phyloP scores from a whole-genome alignment of 92 coral and sea anemone species.

The Phenganax marumi region DNA sequence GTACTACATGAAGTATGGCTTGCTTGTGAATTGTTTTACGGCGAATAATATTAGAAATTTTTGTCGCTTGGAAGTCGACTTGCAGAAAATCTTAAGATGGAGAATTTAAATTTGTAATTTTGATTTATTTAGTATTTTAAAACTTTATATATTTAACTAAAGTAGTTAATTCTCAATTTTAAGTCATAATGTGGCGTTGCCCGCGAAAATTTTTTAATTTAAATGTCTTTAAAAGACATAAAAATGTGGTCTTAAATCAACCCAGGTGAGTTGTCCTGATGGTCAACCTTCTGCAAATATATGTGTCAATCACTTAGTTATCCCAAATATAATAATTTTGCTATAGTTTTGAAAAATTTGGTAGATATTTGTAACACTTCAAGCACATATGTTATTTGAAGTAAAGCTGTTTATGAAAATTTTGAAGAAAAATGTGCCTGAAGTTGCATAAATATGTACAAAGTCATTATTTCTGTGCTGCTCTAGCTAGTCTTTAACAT shows the following conservation, averaged over 20 bases:
- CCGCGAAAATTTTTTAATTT: background rate
- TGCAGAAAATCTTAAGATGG: background rate
- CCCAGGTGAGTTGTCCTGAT: background rate
- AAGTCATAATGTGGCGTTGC: constrained; percentile 28
- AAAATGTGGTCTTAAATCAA: background rate
- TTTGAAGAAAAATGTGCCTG: too few relatives aligned
- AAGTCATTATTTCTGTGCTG: too few relatives aligned
- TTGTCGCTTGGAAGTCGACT: background rate
- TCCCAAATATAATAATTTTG: too few relatives aligned
- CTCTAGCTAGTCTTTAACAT: too few relatives aligned
- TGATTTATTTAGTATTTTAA: background rate
- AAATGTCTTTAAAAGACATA: constrained; percentile 3
- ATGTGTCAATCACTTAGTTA: too few relatives aligned
- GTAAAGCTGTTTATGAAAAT: too few relatives aligned
- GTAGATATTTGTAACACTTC: too few relatives aligned
- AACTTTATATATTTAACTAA: background rate
- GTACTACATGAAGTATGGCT: background rate
- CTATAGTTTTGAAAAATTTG: too few relatives aligned
- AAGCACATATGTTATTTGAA: too few relatives aligned
- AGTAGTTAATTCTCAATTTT: background rate
- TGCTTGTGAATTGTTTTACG: background rate
- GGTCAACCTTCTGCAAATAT: too few relatives aligned
- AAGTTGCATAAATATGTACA: too few relatives aligned
- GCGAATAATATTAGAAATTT: background rate
- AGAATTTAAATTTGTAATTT: background rate